These are phyloP conservation scores for Selene dorsalis DNA, from an alignment of 2,797 vertebrate species.

Conservation along the genomic window DNA sequence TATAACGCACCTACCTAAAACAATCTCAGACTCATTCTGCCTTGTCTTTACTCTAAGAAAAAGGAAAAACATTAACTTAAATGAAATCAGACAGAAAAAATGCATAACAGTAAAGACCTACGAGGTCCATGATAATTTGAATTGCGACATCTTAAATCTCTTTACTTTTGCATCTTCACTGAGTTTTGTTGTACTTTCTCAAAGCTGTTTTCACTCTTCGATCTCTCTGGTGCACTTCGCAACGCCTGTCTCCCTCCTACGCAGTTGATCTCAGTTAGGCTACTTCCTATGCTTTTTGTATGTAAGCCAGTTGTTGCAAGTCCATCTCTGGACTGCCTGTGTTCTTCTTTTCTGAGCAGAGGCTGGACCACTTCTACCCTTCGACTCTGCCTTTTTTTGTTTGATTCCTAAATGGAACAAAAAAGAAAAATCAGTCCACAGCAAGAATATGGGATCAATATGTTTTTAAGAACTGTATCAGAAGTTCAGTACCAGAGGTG, in stretches of 20 bases:
- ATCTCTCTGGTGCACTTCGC: slow-evolving; percentile 20
- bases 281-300: slow-evolving; percentile 33
- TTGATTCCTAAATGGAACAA: slow-evolving; percentile 70
- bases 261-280: slow-evolving; percentile 9
- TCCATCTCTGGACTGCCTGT: slow-evolving; percentile 17
- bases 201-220: slow-evolving; percentile 37
- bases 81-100: neutral
- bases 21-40: slow-evolving; percentile 72
- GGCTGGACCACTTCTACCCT: slow-evolving; percentile 49
- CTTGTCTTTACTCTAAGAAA: slow-evolving; percentile 62
- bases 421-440: neutral
- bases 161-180: slow-evolving; percentile 69
- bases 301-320: slow-evolving; percentile 8
- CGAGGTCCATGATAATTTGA: neutral
- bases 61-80: slow-evolving; percentile 12
- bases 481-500: slow-evolving; percentile 84
- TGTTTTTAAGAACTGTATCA: neutral
- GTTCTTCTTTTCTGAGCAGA: slow-evolving; percentile 53
- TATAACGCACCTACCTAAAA: slow-evolving; percentile 75
- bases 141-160: slow-evolving; percentile 15
- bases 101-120: neutral
- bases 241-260: slow-evolving; percentile 3
- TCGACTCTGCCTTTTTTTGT: slow-evolving; percentile 71
- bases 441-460: neutral
- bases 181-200: slow-evolving; percentile 40